Evolutionary conservation across 2,113 vertebrate genomes (phyloP), one percentile per base, ranked within the genome.

Genomic region (Paedocypris sp.): DNA sequence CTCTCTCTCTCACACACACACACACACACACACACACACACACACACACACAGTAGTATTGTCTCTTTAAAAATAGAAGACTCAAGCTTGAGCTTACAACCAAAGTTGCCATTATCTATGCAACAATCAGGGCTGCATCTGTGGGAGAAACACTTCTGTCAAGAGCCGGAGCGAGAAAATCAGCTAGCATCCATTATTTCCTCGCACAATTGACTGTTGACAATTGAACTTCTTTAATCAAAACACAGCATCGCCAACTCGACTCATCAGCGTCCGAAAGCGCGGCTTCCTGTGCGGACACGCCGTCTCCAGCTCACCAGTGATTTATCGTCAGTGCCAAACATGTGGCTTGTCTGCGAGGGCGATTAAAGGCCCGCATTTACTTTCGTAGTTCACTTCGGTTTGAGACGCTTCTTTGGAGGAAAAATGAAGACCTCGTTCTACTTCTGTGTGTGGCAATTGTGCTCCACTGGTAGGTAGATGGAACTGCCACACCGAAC

Each of bases 131-230:
- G 20, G 32, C n/a, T 54, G 20, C 43, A 11, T 54, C 75, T 75
- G 36, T 46, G 70, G 62, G 69, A 70, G 52, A 64, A 29, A 28
- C 54, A 58, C 67, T 60, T 60, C 71, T 66, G 65, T 58, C 48
- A 50, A 56, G 69, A 49, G 65, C 48, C 43, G 43, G 58, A 75
- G 76, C 57, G 67, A 77, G 72, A 73, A 82, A 80, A 80, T 81
- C 77, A 76, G 79, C 71, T 70, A 70, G 75, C 69, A 68, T 64
- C 73, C 56, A 56, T 80, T 77, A 77, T 85, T 79, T 79, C 26
- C 64, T 63, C 77, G 60, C 71, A 46, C 67, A 68, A 75, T 76
- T 74, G 54, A 59, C 47, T 67, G 52, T 62, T 77, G 75, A 77
- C 76, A 75, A 77, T 60, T 69, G 62, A 76, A 73, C 62, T 38